These are phyloP conservation scores for Balanococcus diminutus DNA, from an alignment of 2,888 invertebrate genomes.

Conservation along the genomic window DNA sequence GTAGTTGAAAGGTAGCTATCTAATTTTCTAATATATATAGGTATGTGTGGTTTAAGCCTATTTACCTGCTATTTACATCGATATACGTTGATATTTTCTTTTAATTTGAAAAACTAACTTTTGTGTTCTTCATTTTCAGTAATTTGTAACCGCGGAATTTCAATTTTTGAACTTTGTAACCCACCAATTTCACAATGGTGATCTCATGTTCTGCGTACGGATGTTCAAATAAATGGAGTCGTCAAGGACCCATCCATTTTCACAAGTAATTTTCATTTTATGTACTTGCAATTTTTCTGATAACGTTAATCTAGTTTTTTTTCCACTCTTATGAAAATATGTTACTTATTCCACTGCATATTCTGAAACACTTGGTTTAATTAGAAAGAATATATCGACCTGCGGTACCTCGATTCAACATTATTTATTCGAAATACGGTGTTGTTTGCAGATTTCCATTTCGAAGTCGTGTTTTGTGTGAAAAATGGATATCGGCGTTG, in stretches of 20 bases:
- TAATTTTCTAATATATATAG: background rate
- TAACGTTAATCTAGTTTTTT: too few relatives aligned
- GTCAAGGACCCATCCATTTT: slow-evolving; percentile 48
- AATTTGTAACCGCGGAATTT: background rate
- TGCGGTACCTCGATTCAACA: too few relatives aligned
- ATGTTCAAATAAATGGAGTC: slow-evolving; percentile 49
- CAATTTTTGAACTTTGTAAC: background rate
- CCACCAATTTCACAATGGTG: slow-evolving; percentile 27
- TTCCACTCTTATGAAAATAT: too few relatives aligned
- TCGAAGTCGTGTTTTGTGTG: slow-evolving; percentile 5
- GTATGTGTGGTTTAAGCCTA: background rate
- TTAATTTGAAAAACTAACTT: background rate
- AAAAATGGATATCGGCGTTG: slow-evolving; percentile 44
- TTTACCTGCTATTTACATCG: background rate
- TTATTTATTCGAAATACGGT: background rate
- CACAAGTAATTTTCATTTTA: slow-evolving; percentile 38
- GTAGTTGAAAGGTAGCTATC: too few relatives aligned
- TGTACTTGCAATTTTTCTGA: background rate
- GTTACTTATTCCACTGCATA: too few relatives aligned
- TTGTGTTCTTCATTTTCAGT: background rate
- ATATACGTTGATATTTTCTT: background rate
- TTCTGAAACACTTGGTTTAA: too few relatives aligned
- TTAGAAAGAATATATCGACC: too few relatives aligned
- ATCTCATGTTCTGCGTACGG: slow-evolving; percentile 52
- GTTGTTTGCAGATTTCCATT: slow-evolving; percentile 34